These are phyloP conservation scores for Premnoplex brunnescens DNA, from an alignment of 2,797 vertebrate species.

Conservation along the genomic window DNA sequence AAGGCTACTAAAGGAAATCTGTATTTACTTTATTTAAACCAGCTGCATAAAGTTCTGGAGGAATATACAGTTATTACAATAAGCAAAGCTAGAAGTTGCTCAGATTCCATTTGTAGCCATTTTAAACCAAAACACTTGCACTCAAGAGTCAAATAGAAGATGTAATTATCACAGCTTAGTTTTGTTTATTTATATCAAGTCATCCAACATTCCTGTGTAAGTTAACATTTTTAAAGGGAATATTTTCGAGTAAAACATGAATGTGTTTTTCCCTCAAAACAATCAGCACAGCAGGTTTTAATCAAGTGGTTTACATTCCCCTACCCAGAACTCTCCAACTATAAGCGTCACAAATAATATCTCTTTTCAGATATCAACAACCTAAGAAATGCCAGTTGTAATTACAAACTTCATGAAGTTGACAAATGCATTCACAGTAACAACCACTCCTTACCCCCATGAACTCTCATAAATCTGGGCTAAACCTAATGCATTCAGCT, in stretches of 20 bases:
- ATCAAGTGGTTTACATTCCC: constrained; percentile 27
- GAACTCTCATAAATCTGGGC: constrained; percentile 20
- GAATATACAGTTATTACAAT: background rate
- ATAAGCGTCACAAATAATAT: background rate
- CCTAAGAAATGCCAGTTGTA: constrained; percentile 39
- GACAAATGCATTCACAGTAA: constrained; percentile 11
- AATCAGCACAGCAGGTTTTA: constrained; percentile 52
- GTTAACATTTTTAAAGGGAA: constrained; percentile 13
- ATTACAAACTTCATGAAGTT: constrained; percentile 7
- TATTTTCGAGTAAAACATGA: constrained; percentile 7
- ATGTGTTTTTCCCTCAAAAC: background rate
- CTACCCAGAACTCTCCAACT: background rate
- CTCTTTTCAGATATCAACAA: constrained; percentile 11
- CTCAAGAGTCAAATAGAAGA: background rate
- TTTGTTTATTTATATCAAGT: constrained; percentile 22
- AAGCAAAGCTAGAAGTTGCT: background rate
- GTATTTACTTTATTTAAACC: constrained; percentile 44
- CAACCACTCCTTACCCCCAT: background rate
- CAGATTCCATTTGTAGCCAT: background rate
- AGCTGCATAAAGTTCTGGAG: constrained; percentile 20
- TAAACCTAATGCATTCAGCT: background rate
- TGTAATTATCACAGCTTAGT: background rate
- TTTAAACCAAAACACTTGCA: constrained; percentile 1
- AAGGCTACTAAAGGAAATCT: constrained; percentile 38
- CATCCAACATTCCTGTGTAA: background rate